These are phyloP conservation scores for Oconnorella tubifera DNA, from an alignment of 2,888 invertebrate genomes.

Conservation along the genomic window DNA sequence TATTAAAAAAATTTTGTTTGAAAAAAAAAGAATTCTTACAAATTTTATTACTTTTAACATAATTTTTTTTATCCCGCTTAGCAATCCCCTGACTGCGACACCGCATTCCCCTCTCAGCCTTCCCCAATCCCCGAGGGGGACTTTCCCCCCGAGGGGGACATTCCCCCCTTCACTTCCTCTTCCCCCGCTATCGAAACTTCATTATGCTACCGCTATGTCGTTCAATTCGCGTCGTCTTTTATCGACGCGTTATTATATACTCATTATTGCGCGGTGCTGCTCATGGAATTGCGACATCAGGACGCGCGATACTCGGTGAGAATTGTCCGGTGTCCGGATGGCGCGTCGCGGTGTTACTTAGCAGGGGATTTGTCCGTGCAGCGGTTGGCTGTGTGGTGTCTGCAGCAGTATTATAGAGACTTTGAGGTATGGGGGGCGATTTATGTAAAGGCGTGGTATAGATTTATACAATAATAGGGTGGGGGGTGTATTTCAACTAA, in stretches of 20 bases:
- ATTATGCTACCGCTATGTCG: conserved; percentile 72
- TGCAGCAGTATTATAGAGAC: conserved; percentile 93
- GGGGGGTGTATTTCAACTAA: no score
- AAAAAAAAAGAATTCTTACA: no score
- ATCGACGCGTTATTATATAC: conserved; percentile 90
- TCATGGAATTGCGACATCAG: conserved; percentile 87
- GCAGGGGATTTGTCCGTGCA: conserved; percentile 31
- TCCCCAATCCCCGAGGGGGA: background rate
- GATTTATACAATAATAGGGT: no score
- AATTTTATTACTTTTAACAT: no score
- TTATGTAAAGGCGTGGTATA: conserved; percentile 93
- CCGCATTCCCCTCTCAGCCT: no score
- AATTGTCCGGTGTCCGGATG: conserved; percentile 90
- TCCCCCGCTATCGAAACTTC: background rate
- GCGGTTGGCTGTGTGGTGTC: conserved; percentile 76
- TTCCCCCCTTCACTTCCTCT: background rate
- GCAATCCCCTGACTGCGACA: no score
- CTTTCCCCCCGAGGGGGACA: conserved; percentile 28
- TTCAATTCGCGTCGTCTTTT: conserved; percentile 86
- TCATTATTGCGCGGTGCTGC: conserved; percentile 86
- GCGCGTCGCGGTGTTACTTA: conserved; percentile 82
- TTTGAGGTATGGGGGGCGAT: conserved; percentile 77
- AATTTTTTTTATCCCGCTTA: no score
- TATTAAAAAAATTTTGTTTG: no score
- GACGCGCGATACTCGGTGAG: conserved; percentile 72